Evolutionary conservation across 1,140 invertebrate genomes (phyloP).

Genomic region (Microplitis mediator): DNA sequence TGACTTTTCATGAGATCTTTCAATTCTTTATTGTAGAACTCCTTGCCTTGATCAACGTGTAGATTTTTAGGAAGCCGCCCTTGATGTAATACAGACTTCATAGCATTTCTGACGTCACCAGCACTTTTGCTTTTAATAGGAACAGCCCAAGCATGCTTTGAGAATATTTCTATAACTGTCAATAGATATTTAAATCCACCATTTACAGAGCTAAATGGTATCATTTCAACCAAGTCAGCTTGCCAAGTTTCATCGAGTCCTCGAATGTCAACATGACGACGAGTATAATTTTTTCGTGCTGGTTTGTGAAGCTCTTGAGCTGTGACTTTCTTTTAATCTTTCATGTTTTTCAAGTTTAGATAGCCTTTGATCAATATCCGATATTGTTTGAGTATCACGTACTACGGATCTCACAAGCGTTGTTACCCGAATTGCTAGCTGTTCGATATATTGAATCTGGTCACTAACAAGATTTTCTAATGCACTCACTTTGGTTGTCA

Average conservation of each 20-base stretch:
- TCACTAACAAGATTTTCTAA: too few relatives aligned
- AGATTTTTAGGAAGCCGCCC: not conserved
- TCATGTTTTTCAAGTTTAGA: not conserved
- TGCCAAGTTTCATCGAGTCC: conserved; percentile 21
- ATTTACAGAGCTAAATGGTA: conserved; percentile 3
- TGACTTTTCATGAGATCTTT: not conserved
- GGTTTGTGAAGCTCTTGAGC: not conserved
- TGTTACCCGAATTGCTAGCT: not conserved
- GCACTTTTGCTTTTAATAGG: conserved; percentile 34
- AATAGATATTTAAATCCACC: conserved; percentile 10
- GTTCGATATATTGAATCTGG: too few relatives aligned
- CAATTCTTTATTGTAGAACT: too few relatives aligned
- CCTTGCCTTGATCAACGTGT: too few relatives aligned
- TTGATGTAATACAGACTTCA: not conserved
- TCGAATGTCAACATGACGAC: conserved; percentile 11
- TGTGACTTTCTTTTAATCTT: not conserved
- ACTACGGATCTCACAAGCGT: not conserved
- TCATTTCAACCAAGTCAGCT: conserved; percentile 20
- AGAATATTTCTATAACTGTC: conserved; percentile 23
- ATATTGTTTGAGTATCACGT: not conserved
- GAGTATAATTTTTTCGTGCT: conserved; percentile 12
- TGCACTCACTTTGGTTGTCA: too few relatives aligned
- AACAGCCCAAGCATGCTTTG: conserved; percentile 26
- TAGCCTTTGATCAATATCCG: not conserved
- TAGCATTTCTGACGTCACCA: not conserved